phyloP scores from a whole-genome alignment of 2,797 vertebrate genomes.

The Champsocephalus esox region DNA sequence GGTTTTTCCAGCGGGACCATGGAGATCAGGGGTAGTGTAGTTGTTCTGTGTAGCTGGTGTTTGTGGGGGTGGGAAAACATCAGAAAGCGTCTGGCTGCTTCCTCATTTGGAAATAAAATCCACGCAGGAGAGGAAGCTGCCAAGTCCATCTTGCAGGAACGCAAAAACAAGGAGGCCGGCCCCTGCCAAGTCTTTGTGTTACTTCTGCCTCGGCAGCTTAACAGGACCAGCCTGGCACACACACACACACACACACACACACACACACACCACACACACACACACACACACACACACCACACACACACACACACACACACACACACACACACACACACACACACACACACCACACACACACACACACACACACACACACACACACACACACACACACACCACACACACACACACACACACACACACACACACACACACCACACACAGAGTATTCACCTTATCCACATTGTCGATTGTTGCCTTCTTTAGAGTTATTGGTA shows the following conservation, averaged over 20 bases:
- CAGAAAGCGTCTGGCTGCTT: slow-evolving; percentile 72
- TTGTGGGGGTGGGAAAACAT: slow-evolving; percentile 30
- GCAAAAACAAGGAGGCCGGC: slow-evolving; percentile 66
- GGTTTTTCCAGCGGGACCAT: slow-evolving; percentile 8
- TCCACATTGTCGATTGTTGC: no score
- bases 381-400: no score
- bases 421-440: no score
- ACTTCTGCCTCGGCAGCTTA: slow-evolving; percentile 71
- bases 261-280: neutral
- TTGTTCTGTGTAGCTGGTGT: neutral
- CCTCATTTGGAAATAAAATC: slow-evolving; percentile 73
- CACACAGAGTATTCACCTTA: no score
- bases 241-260: slow-evolving; percentile 46
- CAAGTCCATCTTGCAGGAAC: slow-evolving; percentile 68
- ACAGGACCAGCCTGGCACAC: slow-evolving; percentile 58
- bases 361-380: no score
- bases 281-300: no score
- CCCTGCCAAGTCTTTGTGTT: slow-evolving; percentile 79
- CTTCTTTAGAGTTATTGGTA: no score
- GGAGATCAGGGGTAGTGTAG: slow-evolving; percentile 1
- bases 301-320: no score
- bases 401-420: no score
- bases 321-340: slow-evolving; percentile 30
- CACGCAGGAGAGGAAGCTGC: slow-evolving; percentile 62
- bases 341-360: neutral